Evolutionary conservation across 2,113 vertebrate genomes (phyloP), one percentile per base, ranked within the genome.

Genomic region (Fregetta grallaria): DNA sequence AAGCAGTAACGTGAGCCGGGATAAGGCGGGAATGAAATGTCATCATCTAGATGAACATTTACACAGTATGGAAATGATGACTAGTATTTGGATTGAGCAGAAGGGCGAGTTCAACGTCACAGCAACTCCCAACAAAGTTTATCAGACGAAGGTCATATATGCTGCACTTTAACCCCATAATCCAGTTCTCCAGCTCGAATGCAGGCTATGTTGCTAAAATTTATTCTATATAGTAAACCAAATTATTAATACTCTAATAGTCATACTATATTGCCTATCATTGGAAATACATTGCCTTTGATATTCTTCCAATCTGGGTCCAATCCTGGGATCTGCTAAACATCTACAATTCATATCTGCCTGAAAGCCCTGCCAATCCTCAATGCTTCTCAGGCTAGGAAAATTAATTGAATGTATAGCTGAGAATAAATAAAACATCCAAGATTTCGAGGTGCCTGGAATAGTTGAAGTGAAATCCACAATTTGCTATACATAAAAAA

Each of bases 91-190:
- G 97, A 92, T 77, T 42, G 79, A 91, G 79, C 58, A 92, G 90
- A 97, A 97, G 91, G 97, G 90, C 44, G 26, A 92, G 55, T 92
- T 90, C 86, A 62, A 40, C 38, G 32, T 96, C 97, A 97, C 32
- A 53, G 34, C 90, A 82, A 26, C 26, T 58, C 53, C 79, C 72
- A 75, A 47, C 34, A n/a, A 73, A 83, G 73, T 34, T 80, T 70
- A 56, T 38, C 82, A 67, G 85, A 63, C 50, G 55, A 70, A 90
- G 96, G 50, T 84, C 55, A 47, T 13, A 52, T n/a, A 77, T 2
- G 5, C 44, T 90, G 56, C 44, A 55, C 47, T 91, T 92, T 56
- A 89, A 95, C 55, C 68, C 88, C 58, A 75, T 61, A 58, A 79
- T 58, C 29, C 10, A 38, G 11, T 38, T 66, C 26, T 23, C 25